Base-by-base conservation (phyloP, 2,888 invertebrate genomes). In the Hemaris fuciformis region DNA sequence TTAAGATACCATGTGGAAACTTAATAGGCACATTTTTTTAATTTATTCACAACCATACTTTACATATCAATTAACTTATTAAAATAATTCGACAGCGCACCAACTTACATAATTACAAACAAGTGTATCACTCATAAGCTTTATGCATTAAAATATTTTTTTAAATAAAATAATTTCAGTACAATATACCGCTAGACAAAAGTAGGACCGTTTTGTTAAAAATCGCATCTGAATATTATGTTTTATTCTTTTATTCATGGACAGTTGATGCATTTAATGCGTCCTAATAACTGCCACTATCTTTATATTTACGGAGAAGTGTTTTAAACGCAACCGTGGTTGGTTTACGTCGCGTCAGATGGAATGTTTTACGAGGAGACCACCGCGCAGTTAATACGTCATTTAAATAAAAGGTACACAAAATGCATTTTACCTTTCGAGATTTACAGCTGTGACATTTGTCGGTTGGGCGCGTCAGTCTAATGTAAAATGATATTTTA, bases 231-330 rank as follows among this genome's bases (percentile, higher is more conserved):
- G 48, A 3, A 18, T 15, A n/a, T n/a, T n/a, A 0, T 3, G 15
- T 27, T 46, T 22, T 46, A 25, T 22, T 45, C 23, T 23, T n/a
- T 46, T n/a, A 18, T 46, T 67, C 68, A 70, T 46, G 66, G 63
- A 59, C 64, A 67, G 66, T 66, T 66, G 62, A 62, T 58, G 60
- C 34, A 57, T 59, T 66, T 68, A 70, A 70, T 69, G 66, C 66
- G 64, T 61, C 64, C 58, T 67, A 65, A 67, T 66, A 65, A 64
- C 57, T 62, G 63, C 61, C 48, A 59, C 59, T 65, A 70, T 69
- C 65, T 67, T 64, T 62, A 64, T 67, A 63, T 63, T 64, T 65
- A 65, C 59, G 48, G 62, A 59, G 64, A 66, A 65, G 57, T 64
- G 42, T 64, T 64, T 60, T 22, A 10, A 48, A 8, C 31, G 3